phyloP scores from a whole-genome alignment of 2,797 vertebrate species.

The Pangasius mekongensis region DNA sequence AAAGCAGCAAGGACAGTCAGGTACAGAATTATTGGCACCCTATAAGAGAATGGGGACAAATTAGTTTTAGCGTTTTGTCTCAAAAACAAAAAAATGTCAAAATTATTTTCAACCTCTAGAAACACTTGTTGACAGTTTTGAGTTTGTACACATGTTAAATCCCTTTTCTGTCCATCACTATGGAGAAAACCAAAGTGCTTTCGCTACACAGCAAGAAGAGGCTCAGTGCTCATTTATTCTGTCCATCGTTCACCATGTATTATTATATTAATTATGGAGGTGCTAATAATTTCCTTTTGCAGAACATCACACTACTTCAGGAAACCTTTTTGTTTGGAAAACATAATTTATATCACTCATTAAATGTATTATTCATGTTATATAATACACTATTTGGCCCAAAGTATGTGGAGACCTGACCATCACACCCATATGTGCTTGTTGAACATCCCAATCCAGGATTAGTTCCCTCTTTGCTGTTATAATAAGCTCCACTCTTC shows the following conservation, averaged over 20 bases:
- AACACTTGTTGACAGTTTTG: not conserved
- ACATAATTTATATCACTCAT: too few relatives aligned
- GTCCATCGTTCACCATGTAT: not conserved
- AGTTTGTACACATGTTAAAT: not conserved
- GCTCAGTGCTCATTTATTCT: not conserved
- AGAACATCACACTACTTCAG: not conserved
- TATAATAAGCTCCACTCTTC: too few relatives aligned
- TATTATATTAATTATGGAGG: not conserved
- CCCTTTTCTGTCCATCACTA: not conserved
- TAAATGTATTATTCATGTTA: too few relatives aligned
- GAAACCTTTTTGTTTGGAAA: too few relatives aligned
- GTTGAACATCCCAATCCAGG: too few relatives aligned
- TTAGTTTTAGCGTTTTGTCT: too few relatives aligned
- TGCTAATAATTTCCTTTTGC: not conserved
- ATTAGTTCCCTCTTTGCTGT: too few relatives aligned
- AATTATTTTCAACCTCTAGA: not conserved
- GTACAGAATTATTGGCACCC: not conserved
- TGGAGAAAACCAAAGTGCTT: not conserved
- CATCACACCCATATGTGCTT: too few relatives aligned
- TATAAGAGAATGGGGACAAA: not conserved
- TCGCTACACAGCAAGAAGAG: not conserved
- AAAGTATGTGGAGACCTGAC: too few relatives aligned
- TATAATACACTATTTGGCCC: too few relatives aligned
- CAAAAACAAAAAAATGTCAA: not conserved
- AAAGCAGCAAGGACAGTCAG: not conserved